Percentiles rank a stretch among this genome's conserved stretches.
Evolutionary conservation across 2,113 vertebrate species (phyloP).

Genomic region (Aythya baeri): DNA sequence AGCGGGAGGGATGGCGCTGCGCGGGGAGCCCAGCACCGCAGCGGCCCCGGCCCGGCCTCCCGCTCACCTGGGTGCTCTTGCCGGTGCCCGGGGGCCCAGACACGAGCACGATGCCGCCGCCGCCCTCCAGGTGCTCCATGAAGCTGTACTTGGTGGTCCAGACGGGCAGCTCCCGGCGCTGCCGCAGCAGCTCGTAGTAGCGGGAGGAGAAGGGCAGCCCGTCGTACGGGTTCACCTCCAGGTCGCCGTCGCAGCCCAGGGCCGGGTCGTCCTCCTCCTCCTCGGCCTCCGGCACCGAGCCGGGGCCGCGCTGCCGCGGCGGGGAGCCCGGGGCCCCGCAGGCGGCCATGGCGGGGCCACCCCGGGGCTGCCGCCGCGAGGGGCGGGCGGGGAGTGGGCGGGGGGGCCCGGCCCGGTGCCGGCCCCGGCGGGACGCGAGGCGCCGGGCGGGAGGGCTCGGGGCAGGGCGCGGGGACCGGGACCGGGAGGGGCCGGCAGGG

Average conservation of each 20-base stretch:
- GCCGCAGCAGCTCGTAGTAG: conserved; percentile 88
- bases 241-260: conserved; percentile 74
- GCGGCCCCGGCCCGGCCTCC: too few species aligned
- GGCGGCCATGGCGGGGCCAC: neutral
- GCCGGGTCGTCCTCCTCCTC: neutral
- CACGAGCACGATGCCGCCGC: conserved; percentile 84
- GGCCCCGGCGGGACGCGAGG: neutral
- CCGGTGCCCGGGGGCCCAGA: conserved; percentile 85
- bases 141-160: conserved; percentile 85
- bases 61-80: conserved; percentile 92
- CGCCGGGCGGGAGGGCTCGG: neutral
- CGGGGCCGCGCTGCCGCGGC: neutral
- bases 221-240: conserved; percentile 95
- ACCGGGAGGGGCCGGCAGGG: neutral
- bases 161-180: conserved; percentile 81
- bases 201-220: conserved; percentile 93
- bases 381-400: neutral
- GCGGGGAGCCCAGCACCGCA: neutral
- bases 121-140: conserved; percentile 86
- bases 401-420: neutral
- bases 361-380: neutral
- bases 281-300: neutral
- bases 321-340: neutral
- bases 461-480: too few species aligned
- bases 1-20: neutral